These are phyloP conservation scores for Dasyurus viverrinus DNA, from an alignment of 2,113 vertebrate species.

Conservation along the genomic window DNA sequence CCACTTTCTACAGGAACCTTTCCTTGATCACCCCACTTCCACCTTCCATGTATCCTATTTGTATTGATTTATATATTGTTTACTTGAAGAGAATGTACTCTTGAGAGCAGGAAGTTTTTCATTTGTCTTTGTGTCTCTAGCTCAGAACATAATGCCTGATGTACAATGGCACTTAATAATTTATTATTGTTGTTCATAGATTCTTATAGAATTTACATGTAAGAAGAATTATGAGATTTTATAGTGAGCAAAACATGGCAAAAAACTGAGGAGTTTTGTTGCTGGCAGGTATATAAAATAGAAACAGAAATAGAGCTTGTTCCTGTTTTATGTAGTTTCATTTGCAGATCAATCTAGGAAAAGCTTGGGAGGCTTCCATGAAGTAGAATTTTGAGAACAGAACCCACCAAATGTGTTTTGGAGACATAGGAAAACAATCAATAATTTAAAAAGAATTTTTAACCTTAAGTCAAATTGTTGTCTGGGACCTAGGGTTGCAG, in stretches of 20 bases:
- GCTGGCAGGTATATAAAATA: background rate
- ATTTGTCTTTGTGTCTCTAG: background rate
- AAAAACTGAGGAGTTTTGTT: background rate
- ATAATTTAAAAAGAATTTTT: background rate
- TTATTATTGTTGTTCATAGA: background rate
- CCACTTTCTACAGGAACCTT: background rate
- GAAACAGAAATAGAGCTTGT: background rate
- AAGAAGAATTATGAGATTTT: background rate
- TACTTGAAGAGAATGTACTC: background rate
- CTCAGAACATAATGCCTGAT: background rate
- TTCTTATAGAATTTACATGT: background rate
- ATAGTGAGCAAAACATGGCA: background rate
- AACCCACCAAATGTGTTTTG: background rate
- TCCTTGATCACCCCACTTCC: background rate
- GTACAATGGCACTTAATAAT: background rate
- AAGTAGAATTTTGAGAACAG: background rate
- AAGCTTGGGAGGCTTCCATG: background rate
- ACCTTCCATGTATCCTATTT: background rate
- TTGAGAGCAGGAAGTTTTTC: background rate
- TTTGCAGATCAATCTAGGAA: background rate
- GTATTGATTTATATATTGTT: background rate
- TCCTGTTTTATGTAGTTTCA: background rate
- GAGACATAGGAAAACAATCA: background rate
- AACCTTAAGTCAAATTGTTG: background rate
- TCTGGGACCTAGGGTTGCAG: background rate